phyloP scores from a whole-genome alignment of 2,888 invertebrate species.

The Drosophila tanythrix region DNA sequence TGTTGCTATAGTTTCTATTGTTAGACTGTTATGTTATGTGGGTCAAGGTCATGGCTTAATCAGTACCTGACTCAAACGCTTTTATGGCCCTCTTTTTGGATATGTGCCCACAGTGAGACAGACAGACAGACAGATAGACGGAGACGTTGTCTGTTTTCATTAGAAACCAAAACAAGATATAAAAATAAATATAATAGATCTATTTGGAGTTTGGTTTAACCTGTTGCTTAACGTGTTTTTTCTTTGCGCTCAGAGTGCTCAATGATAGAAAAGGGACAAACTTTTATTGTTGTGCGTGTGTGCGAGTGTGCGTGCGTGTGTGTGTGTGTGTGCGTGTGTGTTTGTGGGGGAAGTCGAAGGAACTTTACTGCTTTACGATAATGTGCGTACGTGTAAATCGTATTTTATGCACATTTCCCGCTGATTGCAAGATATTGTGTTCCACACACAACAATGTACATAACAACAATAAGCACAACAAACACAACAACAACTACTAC shows the following conservation, averaged over 20 bases:
- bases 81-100: conserved; percentile 59
- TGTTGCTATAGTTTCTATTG: conserved; percentile 2
- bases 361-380: conserved; percentile 77
- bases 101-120: conserved; percentile 8
- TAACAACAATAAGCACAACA: conserved; percentile 18
- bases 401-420: conserved; percentile 77
- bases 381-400: conserved; percentile 81
- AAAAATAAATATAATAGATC: conserved; percentile 29
- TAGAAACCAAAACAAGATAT: conserved; percentile 25
- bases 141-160: conserved; percentile 49
- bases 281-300: conserved; percentile 49
- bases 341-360: conserved; percentile 12
- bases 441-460: conserved; percentile 45
- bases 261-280: conserved; percentile 21
- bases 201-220: conserved; percentile 45
- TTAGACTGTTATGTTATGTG: conserved; percentile 30
- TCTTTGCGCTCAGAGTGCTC: conserved; percentile 2
- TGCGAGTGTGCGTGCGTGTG: conserved; percentile 15
- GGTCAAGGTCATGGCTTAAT: conserved; percentile 74
- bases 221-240: conserved; percentile 72
- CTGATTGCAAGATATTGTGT: conserved; percentile 78
- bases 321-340: conserved; percentile 16
- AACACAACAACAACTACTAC: neutral
- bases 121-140: neutral
- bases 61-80: conserved; percentile 61